Base-by-base conservation (phyloP, 2,113 vertebrate species). In the Macroglossus sobrinus region DNA sequence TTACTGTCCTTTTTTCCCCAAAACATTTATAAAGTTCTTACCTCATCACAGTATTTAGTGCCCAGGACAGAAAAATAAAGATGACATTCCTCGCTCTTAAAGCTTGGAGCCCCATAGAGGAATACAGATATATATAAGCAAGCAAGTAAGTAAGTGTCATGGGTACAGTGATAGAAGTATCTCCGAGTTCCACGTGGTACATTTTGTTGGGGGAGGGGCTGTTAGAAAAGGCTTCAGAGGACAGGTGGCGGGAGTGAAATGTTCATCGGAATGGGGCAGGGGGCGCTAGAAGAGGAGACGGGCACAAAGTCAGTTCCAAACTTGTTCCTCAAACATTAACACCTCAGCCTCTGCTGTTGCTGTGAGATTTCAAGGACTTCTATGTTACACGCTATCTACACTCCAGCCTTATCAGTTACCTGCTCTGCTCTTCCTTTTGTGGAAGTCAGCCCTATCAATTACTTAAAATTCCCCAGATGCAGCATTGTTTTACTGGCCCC, bases 141-240 rank as follows among this genome's bases (percentile, higher is more conserved):
- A n/a, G 15, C n/a, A n/a, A n/a, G n/a, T 9, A 18, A n/a, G 15
- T 9, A 8, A 24, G 5, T n/a, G 6, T 16, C 16, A 2, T 33
- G 45, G 43, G 22, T 55, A 33, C 43, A 19, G n/a, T 22, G 74
- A 18, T 4, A 10, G 68, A 35, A 47, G 21, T 9, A 22, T 40
- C 35, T n/a, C 5, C 18, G 0, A 74, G 40, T n/a, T 76, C 30
- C 59, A 26, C 38, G 28, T 1, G 6, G 43, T 80, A 19, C 18
- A 5, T 50, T 76, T 88, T 80, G 15, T 53, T 80, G 21, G 2
- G 19, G 33, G 26, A 26, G 13, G 24, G 55, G 12, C 22, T 35
- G 0, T 33, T 19, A 69, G 87, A 57, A 71, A 66, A 64, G 76
- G 13, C 9, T 47, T 47, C n/a, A 66, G 66, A 71, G 80, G n/a